Conservation (phyloP, 2,113 vertebrate genomes). For the Nothobranchius furzeri region DNA sequence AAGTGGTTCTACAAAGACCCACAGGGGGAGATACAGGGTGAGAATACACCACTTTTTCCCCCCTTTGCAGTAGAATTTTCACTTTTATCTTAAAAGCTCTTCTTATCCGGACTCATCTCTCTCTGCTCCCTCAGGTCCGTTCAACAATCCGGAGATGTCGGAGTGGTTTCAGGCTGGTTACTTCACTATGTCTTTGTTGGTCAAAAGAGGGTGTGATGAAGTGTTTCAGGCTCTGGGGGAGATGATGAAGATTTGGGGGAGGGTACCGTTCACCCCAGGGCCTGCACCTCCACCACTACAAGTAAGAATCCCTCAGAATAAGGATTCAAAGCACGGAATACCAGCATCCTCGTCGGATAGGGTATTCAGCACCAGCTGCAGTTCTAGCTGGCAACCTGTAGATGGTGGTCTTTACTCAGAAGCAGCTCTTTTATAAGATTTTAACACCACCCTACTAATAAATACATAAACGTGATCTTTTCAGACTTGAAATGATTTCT, state of each 20-base stretch:
- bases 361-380: neutral
- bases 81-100: neutral
- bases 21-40: slow-evolving; percentile 98
- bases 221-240: slow-evolving; percentile 94
- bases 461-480: too few species aligned
- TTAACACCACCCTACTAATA: too few species aligned
- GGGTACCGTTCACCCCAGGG: slow-evolving; percentile 92
- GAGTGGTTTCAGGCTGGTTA: slow-evolving; percentile 99
- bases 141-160: slow-evolving; percentile 96
- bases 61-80: neutral
- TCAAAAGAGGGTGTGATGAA: slow-evolving; percentile 97
- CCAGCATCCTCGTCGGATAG: neutral
- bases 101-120: neutral
- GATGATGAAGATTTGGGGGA: slow-evolving; percentile 97
- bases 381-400: slow-evolving; percentile 19
- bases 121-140: slow-evolving; percentile 84
- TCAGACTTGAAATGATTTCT: too few species aligned
- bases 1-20: slow-evolving; percentile 99
- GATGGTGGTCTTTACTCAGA: slow-evolving; percentile 33
- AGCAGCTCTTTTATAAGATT: too few species aligned
- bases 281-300: slow-evolving; percentile 89
- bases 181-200: slow-evolving; percentile 94
- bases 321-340: too few species aligned
- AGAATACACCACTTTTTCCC: slow-evolving; percentile 12
- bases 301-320: slow-evolving; percentile 69